Percentiles rank a stretch among this genome's conserved stretches.
phyloP scores from a whole-genome alignment of 2,113 vertebrate genomes.

The Pedetes capensis region DNA sequence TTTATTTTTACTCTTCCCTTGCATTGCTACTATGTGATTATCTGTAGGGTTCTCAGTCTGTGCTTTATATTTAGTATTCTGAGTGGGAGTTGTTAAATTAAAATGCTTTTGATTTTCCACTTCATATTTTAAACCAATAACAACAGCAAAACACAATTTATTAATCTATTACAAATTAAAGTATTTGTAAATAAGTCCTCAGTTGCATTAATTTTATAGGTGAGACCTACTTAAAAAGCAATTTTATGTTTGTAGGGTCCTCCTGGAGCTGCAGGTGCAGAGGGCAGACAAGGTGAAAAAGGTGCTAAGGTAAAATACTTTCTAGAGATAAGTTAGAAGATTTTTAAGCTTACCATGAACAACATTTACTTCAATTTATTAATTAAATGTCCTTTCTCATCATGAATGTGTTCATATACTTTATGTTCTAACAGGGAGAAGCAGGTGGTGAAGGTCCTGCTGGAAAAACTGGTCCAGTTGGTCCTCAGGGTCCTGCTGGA shows the following conservation, averaged over 20 bases:
- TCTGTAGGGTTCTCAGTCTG: background rate
- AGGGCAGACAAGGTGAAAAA: slow-evolving; percentile 98
- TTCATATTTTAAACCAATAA: background rate
- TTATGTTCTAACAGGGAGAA: slow-evolving; percentile 88
- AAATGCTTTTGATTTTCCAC: background rate
- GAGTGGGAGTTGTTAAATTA: background rate
- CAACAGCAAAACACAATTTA: background rate
- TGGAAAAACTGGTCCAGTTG: slow-evolving; percentile 97
- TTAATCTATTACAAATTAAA: background rate
- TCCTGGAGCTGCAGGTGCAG: slow-evolving; percentile 91
- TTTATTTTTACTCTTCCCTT: background rate
- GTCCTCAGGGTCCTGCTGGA: slow-evolving; percentile 94
- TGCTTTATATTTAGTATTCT: background rate
- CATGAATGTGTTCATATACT: background rate
- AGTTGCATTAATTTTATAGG: background rate
- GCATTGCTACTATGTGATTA: background rate
- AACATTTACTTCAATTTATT: background rate
- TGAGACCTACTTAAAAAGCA: background rate
- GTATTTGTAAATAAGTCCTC: background rate
- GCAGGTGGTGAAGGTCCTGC: slow-evolving; percentile 93
- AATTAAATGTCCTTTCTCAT: background rate
- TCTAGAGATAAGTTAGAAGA: background rate
- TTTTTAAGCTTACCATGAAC: background rate
- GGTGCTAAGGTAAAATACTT: slow-evolving; percentile 92
- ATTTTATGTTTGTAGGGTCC: slow-evolving; percentile 87